Base-by-base conservation (phyloP, 1,140 invertebrate genomes). In the Cyrtorhinus lividipennis region DNA sequence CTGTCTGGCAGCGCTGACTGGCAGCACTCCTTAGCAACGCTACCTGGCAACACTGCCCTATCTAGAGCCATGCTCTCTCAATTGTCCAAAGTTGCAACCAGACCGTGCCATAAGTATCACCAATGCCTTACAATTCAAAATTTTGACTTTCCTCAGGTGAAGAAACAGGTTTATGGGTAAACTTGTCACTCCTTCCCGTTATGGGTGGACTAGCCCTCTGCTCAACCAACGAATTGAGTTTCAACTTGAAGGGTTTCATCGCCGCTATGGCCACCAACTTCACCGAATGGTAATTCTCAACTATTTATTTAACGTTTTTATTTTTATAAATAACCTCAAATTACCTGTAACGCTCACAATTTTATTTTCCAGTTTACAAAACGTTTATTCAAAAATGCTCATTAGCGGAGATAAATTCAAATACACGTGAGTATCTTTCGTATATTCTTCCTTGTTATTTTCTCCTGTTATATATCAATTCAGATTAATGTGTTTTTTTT, bases 201-300 rank as follows among this genome's bases (percentile, higher is more conserved):
- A 91, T 91, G 88, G 77, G 80, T 64, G 89, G 89, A 18, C 75
- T 92, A 59, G 87, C 86, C 25, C 71, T 91, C n/a, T 90, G 87
- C 74, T 88, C 86, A 53, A 79, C 81, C 15, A 89, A 87, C 75
- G 88, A 92, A 77, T 75, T 90, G 18, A 88, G 85, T 74, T 92
- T 90, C 73, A 83, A 88, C 72, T 71, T 84, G 15, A 74, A 79
- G 66, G 89, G 89, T 15, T 90, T 92, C 71, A 69, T 85, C 23
- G 86, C 87, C 45, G 87, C 88, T 13, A 80, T 91, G 75, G 80
- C 81, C 3, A 90, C 88, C 23, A 91, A 92, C 77, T 72, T 90
- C 46, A 88, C 87, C 24, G 89, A 92, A 76, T 91, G 88, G 81
- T 83, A 74, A 72, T 72, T 71, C 38, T n/a, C n/a, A n/a, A n/a